Base-by-base conservation (phyloP, 1,140 invertebrate genomes). In the Zelostemma sp. region DNA sequence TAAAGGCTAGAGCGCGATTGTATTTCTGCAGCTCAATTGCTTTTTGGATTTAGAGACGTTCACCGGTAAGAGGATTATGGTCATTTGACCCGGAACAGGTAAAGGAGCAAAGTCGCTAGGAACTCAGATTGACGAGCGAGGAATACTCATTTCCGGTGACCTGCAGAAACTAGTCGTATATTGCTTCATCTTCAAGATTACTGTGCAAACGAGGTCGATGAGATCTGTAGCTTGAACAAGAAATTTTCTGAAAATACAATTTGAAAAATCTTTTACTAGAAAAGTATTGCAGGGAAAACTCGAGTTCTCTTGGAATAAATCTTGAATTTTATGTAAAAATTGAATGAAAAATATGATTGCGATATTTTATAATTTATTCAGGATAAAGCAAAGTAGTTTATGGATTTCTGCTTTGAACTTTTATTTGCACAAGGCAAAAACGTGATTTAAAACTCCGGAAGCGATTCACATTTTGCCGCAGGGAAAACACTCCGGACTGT, bases 71-170 rank as follows among this genome's bases (percentile, higher is more conserved):
- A 68, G 58, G 65, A 68, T 68, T 62, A 68, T 54, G 59, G 43
- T 46, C 41, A 58, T 54, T 68, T 49, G 65, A 62, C 14, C 55
- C 31, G 58, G 31, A 68, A 43, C 28, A 43, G 21, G 28, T 5
- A 1, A 54, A 35, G 46, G 25, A 11, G 1, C 33, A 28, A 35
- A 54, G 54, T 62, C 58, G 49, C 48, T 45, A 19, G 38, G 41
- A 49, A 61, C 58, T 75, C 67, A 71, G 70, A 60, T 75, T 77
- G 74, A 72, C 68, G 68, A 76, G 72, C 66, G 67, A 68, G 40
- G 51, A 76, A 79, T 70, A 75, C 74, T 80, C 77, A 81, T 80
- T 80, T 80, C 76, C 80, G 75, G 66, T 49, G 46, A 28, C 56
- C 41, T 68, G 54, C 72, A 77, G 76, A 77, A 78, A 59, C 71